Evolutionary conservation across 1,140 invertebrate genomes (phyloP), one percentile per base, ranked within the genome.

Genomic region (Adoxophyes honmai): DNA sequence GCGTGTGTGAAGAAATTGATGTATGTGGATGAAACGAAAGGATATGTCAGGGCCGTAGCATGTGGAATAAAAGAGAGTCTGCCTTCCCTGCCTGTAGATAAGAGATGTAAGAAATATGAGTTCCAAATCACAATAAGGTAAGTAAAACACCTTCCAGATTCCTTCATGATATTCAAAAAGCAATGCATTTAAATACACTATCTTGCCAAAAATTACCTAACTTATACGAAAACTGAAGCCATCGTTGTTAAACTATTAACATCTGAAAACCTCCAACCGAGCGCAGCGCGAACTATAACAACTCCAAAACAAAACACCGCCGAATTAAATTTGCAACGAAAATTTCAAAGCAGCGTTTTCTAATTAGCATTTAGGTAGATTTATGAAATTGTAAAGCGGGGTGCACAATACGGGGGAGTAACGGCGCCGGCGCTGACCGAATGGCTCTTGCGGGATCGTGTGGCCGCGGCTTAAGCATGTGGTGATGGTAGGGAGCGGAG

Each of bases 311-410:
- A 48, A 48, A 48, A 48, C 21, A 48, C 16, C 42, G 10, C 16
- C 21, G n/a, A 48, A 48, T 48, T 48, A 48, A 21, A 48, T 48
- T 28, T 33, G 15, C 39, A 44, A 48, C 18, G 10, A n/a, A 48
- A 48, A 21, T 33, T 48, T 18, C 18, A 13, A 48, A 48, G 16
- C 18, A 21, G 18, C 21, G 42, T 48, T 33, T 16, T 48, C 15
- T 48, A 48, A 48, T 48, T 48, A 48, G 21, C 42, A 48, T 48
- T 48, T 48, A 48, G 42, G 42, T 48, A 28, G 42, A 48, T 48
- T 48, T 48, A 48, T 48, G 16, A 48, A 48, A 28, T 48, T 28
- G 42, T 48, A 48, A 8, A 48, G 16, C 21, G 21, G 16, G 14
- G n/a, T 28, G 9, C 15, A 48, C 18, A 48, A 48, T 48, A 48